Evolutionary conservation across 2,797 vertebrate genomes (phyloP), one percentile per base, ranked within the genome.

Genomic region (Gymnoscopelus microlampas): DNA sequence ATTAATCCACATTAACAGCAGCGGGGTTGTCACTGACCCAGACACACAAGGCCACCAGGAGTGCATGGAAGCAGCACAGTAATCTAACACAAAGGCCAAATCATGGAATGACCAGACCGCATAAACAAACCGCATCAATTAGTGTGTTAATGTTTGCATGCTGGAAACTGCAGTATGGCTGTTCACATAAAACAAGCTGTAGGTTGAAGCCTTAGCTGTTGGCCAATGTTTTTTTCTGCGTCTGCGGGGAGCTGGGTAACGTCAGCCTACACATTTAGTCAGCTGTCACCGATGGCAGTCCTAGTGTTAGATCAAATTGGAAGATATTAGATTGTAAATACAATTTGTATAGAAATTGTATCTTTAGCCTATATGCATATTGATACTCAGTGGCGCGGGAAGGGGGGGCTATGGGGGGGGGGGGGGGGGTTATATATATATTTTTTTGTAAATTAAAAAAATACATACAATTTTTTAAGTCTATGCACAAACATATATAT

Each of bases 1-100:
- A 71, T 86, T 80, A 82, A 82, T 76, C 63, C 60, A 71, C 65
- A 69, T 67, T 75, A 80, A 60, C 23, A 70, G 66, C 63, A 60
- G 58, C 63, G 49, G 15, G 61, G 56, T 65, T 56, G 59, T 69
- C 63, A 60, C 15, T 85, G 80, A 88, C 78, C 87, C 76, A 62
- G 64, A 76, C 73, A 70, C 68, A 47, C 26, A 23, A 67, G 64
- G 61, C 68, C 60, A 26, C 68, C 63, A 64, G 70, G 32, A 14
- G 24, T 39, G 51, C 62, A 53, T 14, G 50, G 23, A 68, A 58
- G 67, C 35, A 14, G 48, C 62, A 10, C 26, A 23, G 26, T 71
- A 39, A 64, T 56, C 68, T 71, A 72, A 74, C 53, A 23, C 54
- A 59, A 66, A 82, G 73, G 35, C 73, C 64, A 24, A 32, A 12